A percentile compares a stretch with the other conserved stretches of the same genome.
Conservation (phyloP, 2,113 vertebrate species). For the Mellivora capensis region DNA sequence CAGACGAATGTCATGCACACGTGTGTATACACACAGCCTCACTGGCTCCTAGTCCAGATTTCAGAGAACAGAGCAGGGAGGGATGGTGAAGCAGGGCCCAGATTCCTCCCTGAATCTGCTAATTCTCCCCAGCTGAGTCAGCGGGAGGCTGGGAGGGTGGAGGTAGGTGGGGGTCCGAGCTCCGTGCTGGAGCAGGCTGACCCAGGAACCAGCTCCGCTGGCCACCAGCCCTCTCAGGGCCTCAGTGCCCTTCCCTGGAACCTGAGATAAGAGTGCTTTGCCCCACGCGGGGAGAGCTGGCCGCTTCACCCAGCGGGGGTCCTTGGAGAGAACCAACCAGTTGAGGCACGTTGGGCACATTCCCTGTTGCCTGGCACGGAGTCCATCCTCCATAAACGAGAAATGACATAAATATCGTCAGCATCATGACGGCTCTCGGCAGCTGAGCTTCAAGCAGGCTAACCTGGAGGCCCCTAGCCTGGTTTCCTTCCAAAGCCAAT, state of each 20-base stretch:
- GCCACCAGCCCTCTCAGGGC: not conserved
- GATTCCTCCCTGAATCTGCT: not conserved
- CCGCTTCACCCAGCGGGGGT: not conserved
- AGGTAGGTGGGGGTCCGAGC: not conserved
- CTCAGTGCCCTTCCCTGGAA: not conserved
- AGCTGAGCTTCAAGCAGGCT: not conserved
- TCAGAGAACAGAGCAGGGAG: not conserved
- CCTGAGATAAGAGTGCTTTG: not conserved
- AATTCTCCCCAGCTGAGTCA: constrained; percentile 27
- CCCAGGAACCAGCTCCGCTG: not conserved
- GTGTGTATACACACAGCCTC: not conserved
- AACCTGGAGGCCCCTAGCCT: no score
- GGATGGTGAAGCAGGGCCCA: not conserved
- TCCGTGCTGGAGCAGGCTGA: not conserved
- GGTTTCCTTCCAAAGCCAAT: not conserved
- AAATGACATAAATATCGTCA: not conserved
- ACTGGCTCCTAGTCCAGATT: not conserved
- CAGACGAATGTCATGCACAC: not conserved
- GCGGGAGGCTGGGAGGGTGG: not conserved
- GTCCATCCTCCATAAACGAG: not conserved
- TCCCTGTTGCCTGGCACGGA: not conserved
- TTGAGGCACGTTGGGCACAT: not conserved
- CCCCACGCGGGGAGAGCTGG: not conserved
- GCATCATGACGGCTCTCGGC: not conserved
- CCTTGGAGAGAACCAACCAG: not conserved